These are phyloP conservation scores for Ptychodera flava DNA, from an alignment of 35 echinoderm and acorn worm species.

Conservation along the genomic window DNA sequence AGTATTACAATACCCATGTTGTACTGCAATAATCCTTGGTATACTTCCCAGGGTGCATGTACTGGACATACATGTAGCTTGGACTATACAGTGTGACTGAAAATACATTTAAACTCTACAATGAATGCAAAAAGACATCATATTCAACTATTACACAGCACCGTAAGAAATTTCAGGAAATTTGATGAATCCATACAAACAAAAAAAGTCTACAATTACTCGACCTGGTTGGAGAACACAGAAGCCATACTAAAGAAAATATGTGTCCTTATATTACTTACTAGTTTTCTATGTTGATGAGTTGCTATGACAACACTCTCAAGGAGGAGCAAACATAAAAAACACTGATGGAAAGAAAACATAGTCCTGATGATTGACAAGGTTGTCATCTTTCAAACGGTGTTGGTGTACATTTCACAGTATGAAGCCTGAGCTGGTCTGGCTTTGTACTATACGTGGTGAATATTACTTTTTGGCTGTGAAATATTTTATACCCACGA, in stretches of 20 bases:
- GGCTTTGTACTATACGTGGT: neutral
- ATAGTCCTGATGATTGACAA: neutral
- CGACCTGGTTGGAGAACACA: no score
- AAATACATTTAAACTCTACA: neutral
- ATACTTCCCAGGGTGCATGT: no score
- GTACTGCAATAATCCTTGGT: no score
- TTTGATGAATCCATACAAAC: neutral
- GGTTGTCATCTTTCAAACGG: no score
- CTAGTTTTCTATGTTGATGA: neutral
- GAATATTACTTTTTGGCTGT: neutral
- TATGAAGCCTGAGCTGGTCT: no score
- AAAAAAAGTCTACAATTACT: neutral
- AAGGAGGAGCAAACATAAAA: neutral
- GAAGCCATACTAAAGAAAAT: no score
- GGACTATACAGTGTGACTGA: no score
- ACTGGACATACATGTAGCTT: no score
- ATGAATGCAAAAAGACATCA: neutral
- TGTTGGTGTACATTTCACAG: no score
- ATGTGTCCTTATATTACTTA: neutral
- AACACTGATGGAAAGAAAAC: neutral
- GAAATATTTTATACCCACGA: neutral
- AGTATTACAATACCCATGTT: no score
- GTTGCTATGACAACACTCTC: neutral
- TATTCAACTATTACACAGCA: neutral
- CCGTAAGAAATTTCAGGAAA: neutral